Base-by-base conservation (phyloP, 2,888 invertebrate species). In the Steinernema hermaphroditum region DNA sequence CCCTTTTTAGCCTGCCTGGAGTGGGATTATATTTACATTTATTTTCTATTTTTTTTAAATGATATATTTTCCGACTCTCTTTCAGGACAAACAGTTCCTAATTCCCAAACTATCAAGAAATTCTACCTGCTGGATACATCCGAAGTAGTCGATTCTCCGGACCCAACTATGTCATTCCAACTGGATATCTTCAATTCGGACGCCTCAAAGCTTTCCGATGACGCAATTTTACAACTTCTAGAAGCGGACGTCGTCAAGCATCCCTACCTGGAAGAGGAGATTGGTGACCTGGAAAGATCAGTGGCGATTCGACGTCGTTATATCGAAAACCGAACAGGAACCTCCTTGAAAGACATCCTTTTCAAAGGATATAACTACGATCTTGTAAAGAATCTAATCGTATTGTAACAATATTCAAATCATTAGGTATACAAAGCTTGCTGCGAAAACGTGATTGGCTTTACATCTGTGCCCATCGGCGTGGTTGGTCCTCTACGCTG, bases 401-500 rank as follows among this genome's bases (percentile, higher is more conserved):
- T 27, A 16, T 8, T 19, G 29, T 75, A 82, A 19, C 46, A 8
- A 12, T 62, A 29, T 37, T 44, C 75, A 80, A 74, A 27, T 1
- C 74, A 74, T 68, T 72, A 91, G 90, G 92, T 93, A 0, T 89
- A 93, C 86, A 94, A 94, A 74, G 92, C 93, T 8, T 98, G 97
- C 87, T 98, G 97, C 88, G 97, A 98, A 88, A 98, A 98, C 88
- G 96, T 98, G 0, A 91, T 99, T 41, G 98, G 98, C 0, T 96
- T 93, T 87, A 91, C 96, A 74, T 96, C 97, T 1, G 91, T 98
- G 8, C 98, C 98, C 0, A 92, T 97, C 0, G 98, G 98, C 0
- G 92, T 94, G 79, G 97, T 94, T 0, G 98, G 98, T 0, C 98
- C 98, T 0, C 89, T 98, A 29, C 88, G 92, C 0, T 54, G 82